Percentiles rank a stretch among this genome's conserved stretches.
Evolutionary conservation across 2,888 invertebrate species (phyloP).

Genomic region (Callimorpha dominula): DNA sequence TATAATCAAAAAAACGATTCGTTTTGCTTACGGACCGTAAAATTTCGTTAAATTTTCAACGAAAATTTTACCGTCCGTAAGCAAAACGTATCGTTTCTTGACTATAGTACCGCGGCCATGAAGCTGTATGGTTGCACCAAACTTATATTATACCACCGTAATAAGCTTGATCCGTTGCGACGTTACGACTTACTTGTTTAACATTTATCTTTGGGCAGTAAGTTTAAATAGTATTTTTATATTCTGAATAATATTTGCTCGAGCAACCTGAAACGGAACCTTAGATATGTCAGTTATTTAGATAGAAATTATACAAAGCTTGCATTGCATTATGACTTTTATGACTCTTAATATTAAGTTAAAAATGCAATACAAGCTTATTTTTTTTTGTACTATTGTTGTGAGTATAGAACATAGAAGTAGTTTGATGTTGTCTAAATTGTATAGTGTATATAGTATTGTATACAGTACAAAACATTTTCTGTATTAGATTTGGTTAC

Average conservation of each 20-base stretch:
- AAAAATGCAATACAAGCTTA: constrained; percentile 29
- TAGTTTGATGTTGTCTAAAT: constrained; percentile 28
- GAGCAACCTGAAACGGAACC: neutral
- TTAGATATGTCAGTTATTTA: constrained; percentile 46
- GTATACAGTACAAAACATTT: constrained; percentile 31
- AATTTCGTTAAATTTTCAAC: too few relatives aligned
- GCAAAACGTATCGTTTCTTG: too few relatives aligned
- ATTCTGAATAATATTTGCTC: constrained; percentile 6
- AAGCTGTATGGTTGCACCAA: neutral
- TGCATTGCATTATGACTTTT: constrained; percentile 25
- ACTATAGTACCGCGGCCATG: too few relatives aligned
- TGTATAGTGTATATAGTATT: constrained; percentile 14
- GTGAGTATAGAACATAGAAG: constrained; percentile 9
- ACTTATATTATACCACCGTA: neutral
- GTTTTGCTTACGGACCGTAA: too few relatives aligned
- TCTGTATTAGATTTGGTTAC: constrained; percentile 10
- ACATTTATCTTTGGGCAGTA: too few relatives aligned
- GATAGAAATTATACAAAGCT: constrained; percentile 17
- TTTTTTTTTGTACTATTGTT: constrained; percentile 40
- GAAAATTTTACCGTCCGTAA: too few relatives aligned
- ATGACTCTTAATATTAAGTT: neutral
- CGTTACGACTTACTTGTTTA: too few relatives aligned
- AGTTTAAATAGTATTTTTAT: too few relatives aligned
- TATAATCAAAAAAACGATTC: too few relatives aligned
- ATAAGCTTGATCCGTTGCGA: too few relatives aligned